Evolutionary conservation across 1,140 invertebrate genomes (phyloP).

Genomic region (Vanessa tameamea): DNA sequence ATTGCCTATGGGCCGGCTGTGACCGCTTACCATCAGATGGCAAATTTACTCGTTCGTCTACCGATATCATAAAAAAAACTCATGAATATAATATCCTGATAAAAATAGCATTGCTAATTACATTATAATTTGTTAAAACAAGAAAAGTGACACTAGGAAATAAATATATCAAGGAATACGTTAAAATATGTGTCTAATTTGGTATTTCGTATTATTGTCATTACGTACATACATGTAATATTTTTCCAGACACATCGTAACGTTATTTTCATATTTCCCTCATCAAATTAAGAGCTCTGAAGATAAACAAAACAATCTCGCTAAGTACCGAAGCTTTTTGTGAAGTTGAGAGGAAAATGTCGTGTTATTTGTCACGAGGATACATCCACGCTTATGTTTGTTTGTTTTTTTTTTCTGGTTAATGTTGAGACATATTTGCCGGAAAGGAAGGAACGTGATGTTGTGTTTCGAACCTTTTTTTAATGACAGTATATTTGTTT

Average conservation of each 20-base stretch:
- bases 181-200: neutral
- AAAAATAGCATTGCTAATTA: no score
- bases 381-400: neutral
- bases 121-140: no score
- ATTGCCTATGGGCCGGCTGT: no score
- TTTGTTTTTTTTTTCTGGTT: neutral
- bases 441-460: no score
- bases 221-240: constrained; percentile 3
- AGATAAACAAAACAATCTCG: constrained; percentile 47
- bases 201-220: constrained; percentile 18
- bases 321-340: constrained; percentile 49
- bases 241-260: constrained; percentile 36
- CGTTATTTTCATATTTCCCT: constrained; percentile 53
- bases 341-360: constrained; percentile 50
- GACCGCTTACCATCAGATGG: no score
- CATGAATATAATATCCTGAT: no score
- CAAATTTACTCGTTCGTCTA: no score
- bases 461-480: no score
- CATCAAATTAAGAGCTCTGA: constrained; percentile 59
- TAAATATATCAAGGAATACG: neutral
- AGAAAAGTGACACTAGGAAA: no score
- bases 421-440: neutral
- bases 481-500: no score
- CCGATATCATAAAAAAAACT: no score
- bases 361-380: constrained; percentile 44